Evolutionary conservation across 2,113 vertebrate genomes (phyloP).

Genomic region (Oplegnathus fasciatus): DNA sequence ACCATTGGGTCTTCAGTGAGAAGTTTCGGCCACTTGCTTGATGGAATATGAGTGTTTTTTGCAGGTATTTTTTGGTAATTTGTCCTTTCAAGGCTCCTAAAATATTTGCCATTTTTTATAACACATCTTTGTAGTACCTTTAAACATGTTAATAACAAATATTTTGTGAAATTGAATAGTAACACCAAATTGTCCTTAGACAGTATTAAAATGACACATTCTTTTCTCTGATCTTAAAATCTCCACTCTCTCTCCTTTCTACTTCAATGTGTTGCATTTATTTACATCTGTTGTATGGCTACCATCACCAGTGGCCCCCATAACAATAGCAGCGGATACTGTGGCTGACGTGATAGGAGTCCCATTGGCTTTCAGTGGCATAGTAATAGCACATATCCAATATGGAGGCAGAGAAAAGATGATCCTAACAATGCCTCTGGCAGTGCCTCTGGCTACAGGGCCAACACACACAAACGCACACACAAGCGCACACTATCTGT

Average conservation of each 20-base stretch:
- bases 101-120: not conserved
- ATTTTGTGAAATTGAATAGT: not conserved
- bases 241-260: not conserved
- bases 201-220: not conserved
- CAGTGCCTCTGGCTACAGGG: slow-evolving; percentile 73
- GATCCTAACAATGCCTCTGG: slow-evolving; percentile 77
- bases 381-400: slow-evolving; percentile 72
- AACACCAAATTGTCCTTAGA: not conserved
- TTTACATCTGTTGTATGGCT: slow-evolving; percentile 21
- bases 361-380: slow-evolving; percentile 60
- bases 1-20: not conserved
- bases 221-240: not conserved
- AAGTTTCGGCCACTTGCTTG: not conserved
- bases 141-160: not conserved
- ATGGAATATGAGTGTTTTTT: not conserved
- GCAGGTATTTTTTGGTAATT: not conserved
- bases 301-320: slow-evolving; percentile 5
- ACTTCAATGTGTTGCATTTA: slow-evolving; percentile 27
- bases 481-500: slow-evolving; percentile 40
- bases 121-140: not conserved
- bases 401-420: slow-evolving; percentile 75
- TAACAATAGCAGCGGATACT: slow-evolving; percentile 45
- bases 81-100: not conserved
- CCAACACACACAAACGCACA: slow-evolving; percentile 49
- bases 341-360: slow-evolving; percentile 55